phyloP scores from a whole-genome alignment of 2,797 vertebrate species.

The Sus cebifrons region DNA sequence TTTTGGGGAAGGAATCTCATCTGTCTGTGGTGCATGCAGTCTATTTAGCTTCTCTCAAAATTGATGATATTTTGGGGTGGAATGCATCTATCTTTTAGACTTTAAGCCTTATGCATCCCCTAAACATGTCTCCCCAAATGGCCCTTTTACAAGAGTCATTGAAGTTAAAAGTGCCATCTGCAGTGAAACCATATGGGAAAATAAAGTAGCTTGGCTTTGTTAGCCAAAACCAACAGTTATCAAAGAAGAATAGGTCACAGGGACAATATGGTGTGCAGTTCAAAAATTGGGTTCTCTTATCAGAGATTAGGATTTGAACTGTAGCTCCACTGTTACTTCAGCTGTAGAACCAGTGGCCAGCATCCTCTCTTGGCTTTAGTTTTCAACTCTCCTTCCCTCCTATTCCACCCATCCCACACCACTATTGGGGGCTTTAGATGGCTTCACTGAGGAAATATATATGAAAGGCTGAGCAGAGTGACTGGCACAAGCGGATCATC shows the following conservation, averaged over 20 bases:
- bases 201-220: background rate
- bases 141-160: background rate
- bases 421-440: background rate
- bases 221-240: background rate
- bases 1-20: background rate
- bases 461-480: background rate
- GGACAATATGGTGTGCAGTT: background rate
- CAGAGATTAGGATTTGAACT: constrained; percentile 1
- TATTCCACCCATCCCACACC: background rate
- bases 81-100: background rate
- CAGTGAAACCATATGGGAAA: constrained; percentile 4
- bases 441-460: background rate
- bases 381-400: background rate
- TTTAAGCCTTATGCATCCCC: background rate
- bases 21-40: background rate
- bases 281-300: background rate
- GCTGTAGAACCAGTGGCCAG: background rate
- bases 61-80: background rate
- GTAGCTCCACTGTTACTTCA: background rate
- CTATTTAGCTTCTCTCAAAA: background rate
- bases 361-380: background rate
- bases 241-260: background rate
- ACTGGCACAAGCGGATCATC: background rate
- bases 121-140: background rate
- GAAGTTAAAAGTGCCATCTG: background rate